These are phyloP conservation scores for Rhinolophus sinicus DNA, from an alignment of 2,113 vertebrate species.

Conservation along the genomic window DNA sequence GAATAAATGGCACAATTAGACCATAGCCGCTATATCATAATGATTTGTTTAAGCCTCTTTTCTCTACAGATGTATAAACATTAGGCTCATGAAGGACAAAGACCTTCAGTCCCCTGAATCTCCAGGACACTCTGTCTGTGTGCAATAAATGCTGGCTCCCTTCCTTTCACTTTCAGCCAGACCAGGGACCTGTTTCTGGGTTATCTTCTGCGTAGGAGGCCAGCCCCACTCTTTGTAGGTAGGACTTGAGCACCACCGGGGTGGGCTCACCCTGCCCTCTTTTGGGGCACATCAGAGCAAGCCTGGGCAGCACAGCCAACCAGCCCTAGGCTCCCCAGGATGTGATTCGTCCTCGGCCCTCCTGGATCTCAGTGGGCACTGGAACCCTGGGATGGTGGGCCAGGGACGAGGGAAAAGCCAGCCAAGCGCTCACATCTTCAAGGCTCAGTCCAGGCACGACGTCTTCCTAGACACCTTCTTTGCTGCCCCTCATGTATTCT, in stretches of 20 bases:
- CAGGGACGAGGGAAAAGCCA: not conserved
- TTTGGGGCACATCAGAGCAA: not conserved
- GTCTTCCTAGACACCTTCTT: not conserved
- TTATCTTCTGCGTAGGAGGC: not conserved
- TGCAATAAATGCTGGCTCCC: not conserved
- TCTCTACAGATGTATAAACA: not conserved
- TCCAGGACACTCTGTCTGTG: not conserved
- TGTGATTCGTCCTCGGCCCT: not conserved
- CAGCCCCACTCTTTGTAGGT: not conserved
- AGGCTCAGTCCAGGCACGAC: not conserved
- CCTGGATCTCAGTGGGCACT: not conserved
- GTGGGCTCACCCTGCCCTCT: not conserved
- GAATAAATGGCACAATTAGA: not conserved
- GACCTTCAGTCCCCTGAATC: not conserved
- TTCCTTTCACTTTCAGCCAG: not conserved
- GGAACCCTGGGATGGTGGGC: rapidly evolving
- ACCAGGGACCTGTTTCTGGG: not conserved
- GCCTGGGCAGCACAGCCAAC: rapidly evolving
- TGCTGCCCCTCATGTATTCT: not conserved
- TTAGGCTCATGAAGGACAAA: not conserved
- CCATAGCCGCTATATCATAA: not conserved
- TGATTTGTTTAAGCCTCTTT: not conserved
- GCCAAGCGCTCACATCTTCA: too few relatives aligned
- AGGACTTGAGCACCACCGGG: rapidly evolving
- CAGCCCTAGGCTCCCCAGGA: not conserved